phyloP scores from a whole-genome alignment of 2,888 invertebrate genomes.

The Ormyrus thymus region DNA sequence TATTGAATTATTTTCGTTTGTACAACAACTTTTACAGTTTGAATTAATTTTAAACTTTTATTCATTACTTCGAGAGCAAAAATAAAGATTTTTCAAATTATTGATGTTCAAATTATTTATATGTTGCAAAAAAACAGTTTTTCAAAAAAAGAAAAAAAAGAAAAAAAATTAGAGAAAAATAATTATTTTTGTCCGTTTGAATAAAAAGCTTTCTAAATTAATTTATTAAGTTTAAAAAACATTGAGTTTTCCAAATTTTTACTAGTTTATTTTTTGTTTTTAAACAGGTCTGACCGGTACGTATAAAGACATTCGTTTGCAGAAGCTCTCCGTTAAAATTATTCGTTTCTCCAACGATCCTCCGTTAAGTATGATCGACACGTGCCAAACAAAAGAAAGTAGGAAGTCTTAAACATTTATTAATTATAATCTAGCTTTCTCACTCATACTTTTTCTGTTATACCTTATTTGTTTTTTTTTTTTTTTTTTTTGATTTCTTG shows the following conservation, averaged over 20 bases:
- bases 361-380: constrained; percentile 51
- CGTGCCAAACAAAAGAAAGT: constrained; percentile 35
- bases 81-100: constrained; percentile 46
- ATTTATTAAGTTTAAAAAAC: constrained; percentile 18
- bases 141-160: too few species aligned
- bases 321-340: constrained; percentile 53
- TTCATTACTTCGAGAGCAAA: constrained; percentile 41
- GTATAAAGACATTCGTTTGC: constrained; percentile 53
- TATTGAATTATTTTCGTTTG: neutral
- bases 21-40: constrained; percentile 44
- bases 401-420: constrained; percentile 38
- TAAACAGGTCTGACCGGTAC: constrained; percentile 55
- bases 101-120: too few species aligned
- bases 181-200: constrained; percentile 50
- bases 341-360: constrained; percentile 50
- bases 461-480: neutral
- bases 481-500: neutral
- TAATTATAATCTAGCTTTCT: constrained; percentile 5
- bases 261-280: constrained; percentile 54
- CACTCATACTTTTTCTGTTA: constrained; percentile 7
- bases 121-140: too few species aligned
- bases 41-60: constrained; percentile 17
- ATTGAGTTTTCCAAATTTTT: constrained; percentile 41
- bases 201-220: constrained; percentile 22
- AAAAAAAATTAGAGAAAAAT: constrained; percentile 38